Percentiles rank a stretch among this genome's conserved stretches.
Evolutionary conservation across 1,140 invertebrate species (phyloP).

Genomic region (Lepidotrigona ventralis): DNA sequence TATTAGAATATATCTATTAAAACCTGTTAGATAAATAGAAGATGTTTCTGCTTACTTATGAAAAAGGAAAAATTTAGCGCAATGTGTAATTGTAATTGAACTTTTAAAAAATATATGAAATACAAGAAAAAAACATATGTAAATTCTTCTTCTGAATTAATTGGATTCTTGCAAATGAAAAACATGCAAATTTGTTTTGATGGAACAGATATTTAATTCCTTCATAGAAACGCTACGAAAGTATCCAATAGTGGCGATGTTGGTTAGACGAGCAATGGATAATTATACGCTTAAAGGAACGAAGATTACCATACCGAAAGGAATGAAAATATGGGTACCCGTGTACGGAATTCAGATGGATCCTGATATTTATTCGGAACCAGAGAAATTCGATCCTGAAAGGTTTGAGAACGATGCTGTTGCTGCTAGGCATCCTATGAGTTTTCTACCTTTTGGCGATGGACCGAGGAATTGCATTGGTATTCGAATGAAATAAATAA

Average conservation of each 20-base stretch:
- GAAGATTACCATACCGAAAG: slow-evolving; percentile 20
- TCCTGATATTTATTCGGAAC: slow-evolving; percentile 27
- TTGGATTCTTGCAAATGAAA: too few species aligned
- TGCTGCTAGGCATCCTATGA: slow-evolving; percentile 14
- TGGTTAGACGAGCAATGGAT: not conserved
- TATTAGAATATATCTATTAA: not conserved
- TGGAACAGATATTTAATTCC: too few species aligned
- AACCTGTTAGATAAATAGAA: not conserved
- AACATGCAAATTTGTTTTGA: too few species aligned
- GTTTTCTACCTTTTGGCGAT: slow-evolving; percentile 32
- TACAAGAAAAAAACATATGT: too few species aligned
- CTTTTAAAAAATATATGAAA: too few species aligned
- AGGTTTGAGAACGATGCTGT: slow-evolving; percentile 21
- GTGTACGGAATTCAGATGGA: slow-evolving; percentile 14
- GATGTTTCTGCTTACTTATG: not conserved
- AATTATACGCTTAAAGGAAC: slow-evolving; percentile 28
- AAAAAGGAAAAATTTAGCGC: not conserved
- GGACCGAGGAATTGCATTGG: slow-evolving; percentile 43
- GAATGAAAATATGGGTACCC: not conserved
- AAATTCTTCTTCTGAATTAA: too few species aligned
- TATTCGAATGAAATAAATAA: not conserved
- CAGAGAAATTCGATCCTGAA: slow-evolving; percentile 43
- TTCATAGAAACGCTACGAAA: slow-evolving; percentile 28
- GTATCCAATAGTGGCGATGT: not conserved
- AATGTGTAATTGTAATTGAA: too few species aligned